A percentile compares a stretch with the other conserved stretches of the same genome.
These are phyloP conservation scores for Coecobrya sp. DNA, from an alignment of 2,888 invertebrate species.

Conservation along the genomic window DNA sequence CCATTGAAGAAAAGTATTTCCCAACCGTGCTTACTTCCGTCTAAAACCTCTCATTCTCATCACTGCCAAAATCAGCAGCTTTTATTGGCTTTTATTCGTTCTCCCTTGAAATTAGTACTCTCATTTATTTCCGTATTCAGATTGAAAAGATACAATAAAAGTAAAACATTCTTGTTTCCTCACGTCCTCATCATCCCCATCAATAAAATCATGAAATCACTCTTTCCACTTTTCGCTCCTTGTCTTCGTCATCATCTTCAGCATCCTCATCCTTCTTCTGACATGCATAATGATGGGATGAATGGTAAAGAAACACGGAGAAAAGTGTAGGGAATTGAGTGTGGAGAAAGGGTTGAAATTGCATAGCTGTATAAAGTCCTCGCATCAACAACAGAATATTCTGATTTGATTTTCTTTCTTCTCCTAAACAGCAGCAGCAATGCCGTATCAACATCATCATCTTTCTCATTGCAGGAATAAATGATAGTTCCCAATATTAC, in stretches of 20 bases:
- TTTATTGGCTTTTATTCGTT: constrained; percentile 35
- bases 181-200: background rate
- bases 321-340: background rate
- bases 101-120: constrained; percentile 18
- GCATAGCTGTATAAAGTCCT: background rate
- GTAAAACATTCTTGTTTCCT: background rate
- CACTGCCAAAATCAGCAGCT: constrained; percentile 18
- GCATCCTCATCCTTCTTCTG: constrained; percentile 33
- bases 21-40: background rate
- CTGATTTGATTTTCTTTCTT: constrained; percentile 44
- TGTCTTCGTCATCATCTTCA: constrained; percentile 13
- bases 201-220: background rate
- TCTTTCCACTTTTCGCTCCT: constrained; percentile 19
- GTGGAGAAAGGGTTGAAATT: background rate
- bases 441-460: constrained; percentile 8
- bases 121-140: background rate
- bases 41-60: background rate
- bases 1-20: background rate
- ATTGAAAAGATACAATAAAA: constrained; percentile 1
- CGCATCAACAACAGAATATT: background rate
- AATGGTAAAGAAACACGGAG: background rate
- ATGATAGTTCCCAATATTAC: constrained; percentile 76
- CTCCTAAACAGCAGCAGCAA: background rate
- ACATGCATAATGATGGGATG: constrained; percentile 79
- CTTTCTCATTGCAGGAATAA: constrained; percentile 54